Evolutionary conservation across 2,113 vertebrate genomes (phyloP).

Genomic region (Apteryx owenii): DNA sequence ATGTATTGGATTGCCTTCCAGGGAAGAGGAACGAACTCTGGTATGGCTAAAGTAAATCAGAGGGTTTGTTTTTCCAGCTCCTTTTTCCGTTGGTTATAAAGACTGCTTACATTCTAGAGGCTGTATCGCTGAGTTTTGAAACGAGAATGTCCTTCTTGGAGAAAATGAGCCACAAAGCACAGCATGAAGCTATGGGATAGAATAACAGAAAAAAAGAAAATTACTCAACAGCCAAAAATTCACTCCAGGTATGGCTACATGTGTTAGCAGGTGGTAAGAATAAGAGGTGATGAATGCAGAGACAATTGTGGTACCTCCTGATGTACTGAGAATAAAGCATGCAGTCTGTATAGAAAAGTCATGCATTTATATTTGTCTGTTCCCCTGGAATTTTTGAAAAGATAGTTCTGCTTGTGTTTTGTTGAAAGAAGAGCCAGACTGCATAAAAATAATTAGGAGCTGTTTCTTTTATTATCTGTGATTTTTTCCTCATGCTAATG

Average conservation of each 20-base stretch:
- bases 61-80: neutral
- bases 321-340: neutral
- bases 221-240: neutral
- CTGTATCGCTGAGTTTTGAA: neutral
- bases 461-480: conserved; percentile 46
- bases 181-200: neutral
- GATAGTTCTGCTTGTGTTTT: conserved; percentile 17
- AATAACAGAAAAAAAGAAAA: neutral
- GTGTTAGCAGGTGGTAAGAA: conserved; percentile 32
- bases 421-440: conserved; percentile 38
- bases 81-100: neutral
- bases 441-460: conserved; percentile 37
- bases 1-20: neutral
- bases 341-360: neutral
- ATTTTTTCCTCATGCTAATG: conserved; percentile 1
- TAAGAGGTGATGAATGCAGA: conserved; percentile 13
- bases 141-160: neutral
- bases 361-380: neutral
- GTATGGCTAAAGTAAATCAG: rapidly evolving
- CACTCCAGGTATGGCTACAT: neutral
- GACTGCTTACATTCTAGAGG: neutral
- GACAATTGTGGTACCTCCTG: conserved; percentile 14
- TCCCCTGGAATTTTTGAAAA: conserved; percentile 22
- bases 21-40: neutral
- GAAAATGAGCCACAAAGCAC: neutral